A percentile compares a stretch with the other conserved stretches of the same genome.
These are phyloP conservation scores for Rafetus swinhoei DNA, from an alignment of 2,113 vertebrate genomes.

Conservation along the genomic window DNA sequence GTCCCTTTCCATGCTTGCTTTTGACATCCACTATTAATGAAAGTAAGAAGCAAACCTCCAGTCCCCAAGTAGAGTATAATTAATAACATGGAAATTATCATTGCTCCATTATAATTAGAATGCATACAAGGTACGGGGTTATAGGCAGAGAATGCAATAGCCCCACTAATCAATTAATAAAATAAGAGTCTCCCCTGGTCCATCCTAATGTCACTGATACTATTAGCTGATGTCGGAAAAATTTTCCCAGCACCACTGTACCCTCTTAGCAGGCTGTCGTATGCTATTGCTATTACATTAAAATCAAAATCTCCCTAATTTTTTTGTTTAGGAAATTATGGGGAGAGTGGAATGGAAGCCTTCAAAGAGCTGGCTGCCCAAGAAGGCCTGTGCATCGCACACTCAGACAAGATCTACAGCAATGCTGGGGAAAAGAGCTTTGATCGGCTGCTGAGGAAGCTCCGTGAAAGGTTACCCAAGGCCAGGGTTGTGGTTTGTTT, in stretches of 20 bases:
- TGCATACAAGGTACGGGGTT: neutral
- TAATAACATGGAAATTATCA: neutral
- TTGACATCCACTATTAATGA: neutral
- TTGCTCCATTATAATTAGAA: neutral
- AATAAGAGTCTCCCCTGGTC: neutral
- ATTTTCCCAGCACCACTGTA: neutral
- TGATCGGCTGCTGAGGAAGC: conserved; percentile 92
- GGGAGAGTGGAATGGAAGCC: conserved; percentile 99
- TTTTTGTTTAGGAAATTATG: conserved; percentile 90
- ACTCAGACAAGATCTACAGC: conserved; percentile 99
- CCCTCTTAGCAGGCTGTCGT: neutral
- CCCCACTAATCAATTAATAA: neutral
- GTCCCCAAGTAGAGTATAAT: neutral
- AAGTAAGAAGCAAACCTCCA: neutral
- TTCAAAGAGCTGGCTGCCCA: conserved; percentile 97
- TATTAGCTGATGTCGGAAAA: neutral
- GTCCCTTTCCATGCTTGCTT: neutral
- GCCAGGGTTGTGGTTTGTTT: conserved; percentile 97
- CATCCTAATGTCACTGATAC: neutral
- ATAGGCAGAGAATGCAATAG: neutral
- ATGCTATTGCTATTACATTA: neutral
- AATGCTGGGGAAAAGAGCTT: conserved; percentile 96
- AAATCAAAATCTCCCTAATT: neutral
- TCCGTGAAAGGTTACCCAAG: conserved; percentile 93
- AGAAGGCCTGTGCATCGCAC: conserved; percentile 96